Percentiles rank a stretch among this genome's conserved stretches.
These are phyloP conservation scores for Chirona hameri DNA, from an alignment of 2,888 invertebrate species.

Conservation along the genomic window DNA sequence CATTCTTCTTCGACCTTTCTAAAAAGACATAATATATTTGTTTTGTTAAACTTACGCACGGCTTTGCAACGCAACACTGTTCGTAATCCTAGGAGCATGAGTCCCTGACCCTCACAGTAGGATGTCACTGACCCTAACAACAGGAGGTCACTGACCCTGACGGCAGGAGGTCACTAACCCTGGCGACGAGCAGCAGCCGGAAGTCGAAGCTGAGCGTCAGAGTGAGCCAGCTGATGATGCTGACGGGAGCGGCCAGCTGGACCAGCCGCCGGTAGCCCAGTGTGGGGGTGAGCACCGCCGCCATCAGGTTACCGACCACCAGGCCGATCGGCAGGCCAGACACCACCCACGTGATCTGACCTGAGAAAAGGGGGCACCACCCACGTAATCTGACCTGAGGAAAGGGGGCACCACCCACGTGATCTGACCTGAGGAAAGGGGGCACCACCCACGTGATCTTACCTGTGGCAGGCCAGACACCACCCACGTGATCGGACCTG, in stretches of 20 bases:
- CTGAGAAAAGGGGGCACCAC: background rate
- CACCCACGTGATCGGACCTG: conserved; percentile 23
- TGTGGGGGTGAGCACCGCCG: background rate
- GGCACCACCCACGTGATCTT: background rate
- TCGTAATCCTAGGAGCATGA: too few species aligned
- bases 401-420: background rate
- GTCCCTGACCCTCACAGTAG: background rate
- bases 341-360: conserved; percentile 22
- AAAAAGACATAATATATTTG: too few species aligned
- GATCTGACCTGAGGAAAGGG: background rate
- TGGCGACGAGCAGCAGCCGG: background rate
- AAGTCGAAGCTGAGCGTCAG: background rate
- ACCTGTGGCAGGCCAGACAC: background rate
- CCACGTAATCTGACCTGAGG: background rate
- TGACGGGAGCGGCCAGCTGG: background rate
- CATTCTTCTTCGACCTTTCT: too few species aligned
- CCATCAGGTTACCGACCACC: background rate
- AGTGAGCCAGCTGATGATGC: background rate
- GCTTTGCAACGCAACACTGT: too few species aligned
- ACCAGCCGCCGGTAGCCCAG: background rate
- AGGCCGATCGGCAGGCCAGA: conserved; percentile 3
- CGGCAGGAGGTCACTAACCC: background rate
- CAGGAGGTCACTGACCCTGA: background rate
- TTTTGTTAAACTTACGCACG: too few species aligned
- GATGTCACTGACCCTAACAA: background rate